phyloP scores from a whole-genome alignment of 2,797 vertebrate genomes.

The Tenualosa thibaudeaui region DNA sequence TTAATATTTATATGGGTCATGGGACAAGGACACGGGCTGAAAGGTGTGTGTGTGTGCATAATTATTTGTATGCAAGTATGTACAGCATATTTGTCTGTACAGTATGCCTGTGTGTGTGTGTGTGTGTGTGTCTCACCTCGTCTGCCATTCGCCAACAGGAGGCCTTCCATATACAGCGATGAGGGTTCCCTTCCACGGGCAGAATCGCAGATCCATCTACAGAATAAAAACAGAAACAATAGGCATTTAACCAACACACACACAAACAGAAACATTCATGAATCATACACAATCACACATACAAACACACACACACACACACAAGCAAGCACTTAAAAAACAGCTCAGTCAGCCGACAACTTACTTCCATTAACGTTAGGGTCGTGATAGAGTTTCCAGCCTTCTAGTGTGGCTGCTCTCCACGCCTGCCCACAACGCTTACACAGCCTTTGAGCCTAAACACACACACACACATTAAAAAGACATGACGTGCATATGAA shows the following conservation, averaged over 20 bases:
- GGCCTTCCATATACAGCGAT: constrained; percentile 93
- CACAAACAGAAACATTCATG: constrained; percentile 7
- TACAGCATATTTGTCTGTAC: too few species aligned
- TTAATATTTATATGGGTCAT: neutral
- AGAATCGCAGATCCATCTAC: constrained; percentile 75
- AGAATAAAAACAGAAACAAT: constrained; percentile 17
- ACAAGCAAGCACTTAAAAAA: neutral
- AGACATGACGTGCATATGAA: neutral
- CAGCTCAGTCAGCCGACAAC: neutral
- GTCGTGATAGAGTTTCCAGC: constrained; percentile 97
- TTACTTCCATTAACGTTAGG: constrained; percentile 78
- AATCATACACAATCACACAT: neutral
- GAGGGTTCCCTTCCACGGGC: constrained; percentile 94
- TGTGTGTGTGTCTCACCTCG: constrained; percentile 77
- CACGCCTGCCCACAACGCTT: constrained; percentile 96
- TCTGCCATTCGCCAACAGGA: constrained; percentile 98
- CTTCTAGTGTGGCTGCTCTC: constrained; percentile 97
- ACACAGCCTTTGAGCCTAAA: constrained; percentile 91
- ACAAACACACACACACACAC: neutral
- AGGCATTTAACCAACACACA: neutral
- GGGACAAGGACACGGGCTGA: too few species aligned
- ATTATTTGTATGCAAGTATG: too few species aligned
- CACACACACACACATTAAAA: constrained; percentile 31
- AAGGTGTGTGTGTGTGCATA: too few species aligned
- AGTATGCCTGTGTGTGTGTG: neutral